phyloP scores from a whole-genome alignment of 2,797 vertebrate species.

The Momotus momota region DNA sequence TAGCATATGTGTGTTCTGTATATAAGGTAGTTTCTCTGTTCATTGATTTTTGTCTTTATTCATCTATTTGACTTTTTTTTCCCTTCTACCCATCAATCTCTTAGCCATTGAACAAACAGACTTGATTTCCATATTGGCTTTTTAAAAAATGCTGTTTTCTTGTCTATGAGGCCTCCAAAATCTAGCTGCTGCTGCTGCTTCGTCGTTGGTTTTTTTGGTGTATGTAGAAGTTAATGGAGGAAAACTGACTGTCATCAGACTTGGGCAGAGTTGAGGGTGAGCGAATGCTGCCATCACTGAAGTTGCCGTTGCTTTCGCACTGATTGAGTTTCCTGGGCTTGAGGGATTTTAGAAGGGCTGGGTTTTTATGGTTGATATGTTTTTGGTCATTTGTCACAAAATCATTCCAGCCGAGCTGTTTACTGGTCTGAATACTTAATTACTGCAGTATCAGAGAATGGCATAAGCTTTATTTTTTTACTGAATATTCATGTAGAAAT shows the following conservation, averaged over 20 bases:
- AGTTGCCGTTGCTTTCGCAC: constrained; percentile 38
- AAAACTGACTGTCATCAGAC: constrained; percentile 20
- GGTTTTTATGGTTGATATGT: constrained; percentile 75
- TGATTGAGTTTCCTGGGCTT: constrained; percentile 79
- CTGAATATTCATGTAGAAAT: neutral
- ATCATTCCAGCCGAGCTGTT: constrained; percentile 77
- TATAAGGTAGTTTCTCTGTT: neutral
- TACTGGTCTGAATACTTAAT: constrained; percentile 80
- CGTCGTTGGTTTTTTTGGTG: neutral
- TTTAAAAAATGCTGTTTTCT: neutral
- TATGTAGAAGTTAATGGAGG: constrained; percentile 48
- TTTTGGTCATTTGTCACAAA: constrained; percentile 83
- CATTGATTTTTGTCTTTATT: neutral
- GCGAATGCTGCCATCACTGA: neutral
- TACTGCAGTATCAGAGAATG: constrained; percentile 53
- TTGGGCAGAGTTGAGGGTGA: constrained; percentile 13
- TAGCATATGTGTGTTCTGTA: rapidly evolving
- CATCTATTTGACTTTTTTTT: neutral
- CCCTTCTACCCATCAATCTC: neutral
- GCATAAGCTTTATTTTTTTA: neutral
- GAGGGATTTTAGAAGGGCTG: constrained; percentile 69
- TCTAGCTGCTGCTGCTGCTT: no score
- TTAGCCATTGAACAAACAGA: neutral
- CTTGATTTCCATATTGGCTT: neutral
- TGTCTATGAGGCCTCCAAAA: neutral